phyloP scores from a whole-genome alignment of 2,888 invertebrate species.

The Drosophila melanosoma region DNA sequence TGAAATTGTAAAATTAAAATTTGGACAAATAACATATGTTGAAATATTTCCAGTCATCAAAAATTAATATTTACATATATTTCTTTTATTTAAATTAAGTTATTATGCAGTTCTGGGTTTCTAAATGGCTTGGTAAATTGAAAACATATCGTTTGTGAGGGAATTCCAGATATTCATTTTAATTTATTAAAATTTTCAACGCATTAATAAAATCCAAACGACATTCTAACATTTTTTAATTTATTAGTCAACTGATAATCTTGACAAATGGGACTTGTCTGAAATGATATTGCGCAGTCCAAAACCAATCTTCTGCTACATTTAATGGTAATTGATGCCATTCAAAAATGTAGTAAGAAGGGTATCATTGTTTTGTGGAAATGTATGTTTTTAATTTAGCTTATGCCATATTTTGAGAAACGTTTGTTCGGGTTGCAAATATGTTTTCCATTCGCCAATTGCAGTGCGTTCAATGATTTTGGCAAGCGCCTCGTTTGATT shows the following conservation, averaged over 20 bases:
- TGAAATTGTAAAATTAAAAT: background rate
- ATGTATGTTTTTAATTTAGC: too few relatives aligned
- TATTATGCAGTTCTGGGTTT: too few relatives aligned
- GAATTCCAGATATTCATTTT: background rate
- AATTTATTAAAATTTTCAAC: background rate
- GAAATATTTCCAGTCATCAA: too few relatives aligned
- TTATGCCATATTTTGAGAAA: background rate
- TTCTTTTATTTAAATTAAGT: background rate
- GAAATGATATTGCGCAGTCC: background rate
- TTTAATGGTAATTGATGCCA: background rate
- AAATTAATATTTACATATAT: background rate
- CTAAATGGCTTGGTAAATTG: too few relatives aligned
- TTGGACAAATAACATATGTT: background rate
- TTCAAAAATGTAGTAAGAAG: too few relatives aligned
- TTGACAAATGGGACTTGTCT: background rate
- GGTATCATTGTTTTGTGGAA: too few relatives aligned
- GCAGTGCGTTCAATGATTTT: constrained; percentile 20
- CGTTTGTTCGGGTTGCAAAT: constrained; percentile 4
- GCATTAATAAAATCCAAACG: background rate
- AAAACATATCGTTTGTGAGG: background rate
- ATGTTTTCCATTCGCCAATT: background rate
- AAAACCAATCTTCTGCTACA: too few relatives aligned
- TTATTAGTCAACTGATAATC: background rate
- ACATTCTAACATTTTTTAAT: background rate
- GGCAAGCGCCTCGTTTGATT: background rate